Percentiles rank a stretch among this genome's conserved stretches.
Conservation (phyloP, 23 tunicate species). For the Oikopleura dioica region DNA sequence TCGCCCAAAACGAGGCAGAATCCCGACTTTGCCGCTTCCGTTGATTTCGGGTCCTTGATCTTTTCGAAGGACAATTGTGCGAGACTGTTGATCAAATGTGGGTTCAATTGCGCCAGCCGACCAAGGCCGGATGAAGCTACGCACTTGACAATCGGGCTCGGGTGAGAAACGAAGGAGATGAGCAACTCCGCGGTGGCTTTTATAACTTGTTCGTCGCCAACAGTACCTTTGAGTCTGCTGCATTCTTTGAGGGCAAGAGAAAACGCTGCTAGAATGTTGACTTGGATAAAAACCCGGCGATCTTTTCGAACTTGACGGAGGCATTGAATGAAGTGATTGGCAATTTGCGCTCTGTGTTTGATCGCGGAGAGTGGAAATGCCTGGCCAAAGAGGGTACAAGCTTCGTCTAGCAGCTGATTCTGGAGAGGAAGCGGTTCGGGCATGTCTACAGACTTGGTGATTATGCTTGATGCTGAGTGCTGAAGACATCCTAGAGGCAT, state of each 20-base stretch:
- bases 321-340: background rate
- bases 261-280: background rate
- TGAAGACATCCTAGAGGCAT: background rate
- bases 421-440: constrained; percentile 54
- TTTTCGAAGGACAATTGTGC: background rate
- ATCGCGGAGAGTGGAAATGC: constrained; percentile 83
- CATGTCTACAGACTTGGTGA: background rate
- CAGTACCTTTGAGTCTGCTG: background rate
- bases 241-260: background rate
- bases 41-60: background rate
- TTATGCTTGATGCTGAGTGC: background rate
- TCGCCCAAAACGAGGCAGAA: background rate
- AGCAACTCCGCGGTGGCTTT: background rate
- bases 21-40: background rate
- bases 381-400: constrained; percentile 54
- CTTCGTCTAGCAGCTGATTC: constrained; percentile 71
- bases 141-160: background rate
- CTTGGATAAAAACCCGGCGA: background rate
- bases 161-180: background rate
- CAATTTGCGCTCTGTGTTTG: constrained; percentile 69
- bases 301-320: background rate
- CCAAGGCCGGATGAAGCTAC: background rate
- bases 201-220: background rate
- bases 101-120: background rate
- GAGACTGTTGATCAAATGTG: background rate